Evolutionary conservation across 2,113 vertebrate species (phyloP), one percentile per base, ranked within the genome.

Genomic region (Pogona vitticeps): DNA sequence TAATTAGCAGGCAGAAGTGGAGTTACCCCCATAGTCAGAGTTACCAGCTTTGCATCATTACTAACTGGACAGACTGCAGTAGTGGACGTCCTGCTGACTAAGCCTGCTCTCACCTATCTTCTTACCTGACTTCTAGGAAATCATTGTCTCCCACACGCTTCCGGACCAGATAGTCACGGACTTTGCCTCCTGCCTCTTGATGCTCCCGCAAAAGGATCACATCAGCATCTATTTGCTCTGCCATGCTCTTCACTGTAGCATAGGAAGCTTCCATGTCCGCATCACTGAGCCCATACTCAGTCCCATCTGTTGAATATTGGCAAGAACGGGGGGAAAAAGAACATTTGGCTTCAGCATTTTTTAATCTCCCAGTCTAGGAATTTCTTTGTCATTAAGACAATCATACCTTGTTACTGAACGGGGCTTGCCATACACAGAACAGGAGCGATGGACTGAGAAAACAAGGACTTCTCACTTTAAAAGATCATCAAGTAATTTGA

Each of bases 101-200:
- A 93, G 59, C 46, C 86, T 65, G 79, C 42, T 88, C 71, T 84
- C 79, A 86, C 83, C 86, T n/a, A 0, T 86, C 88, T 92, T 88
- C 96, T 97, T 94, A 99, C 99, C 99, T 98, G 97, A 99, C 98
- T 96, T 99, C 99, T 96, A 99, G 96, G 96, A 99, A 99, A 96
- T 99, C 99, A 86, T 98, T 98, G 95, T 99, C 98, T 78, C 98
- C 98, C 40, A 99, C 98, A 20, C 98, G 96, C 63, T 98, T 97
- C 88, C 99, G 97, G 87, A 99, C 98, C 0, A 99, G 95, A 95
- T 98, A 99, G 95, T 99, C 98, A 0, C 97, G 97, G 42, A 99
- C 98, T 42, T 97, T 97, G 61, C 99, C 99, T 0, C 98, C 98
- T 0, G 97, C 97, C 94, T 99, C 99, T 4, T 93, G 97, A 31